A percentile compares a stretch with the other conserved stretches of the same genome.
These are phyloP conservation scores for Bactericera cockerelli DNA, from an alignment of 1,140 invertebrate genomes.

Conservation along the genomic window DNA sequence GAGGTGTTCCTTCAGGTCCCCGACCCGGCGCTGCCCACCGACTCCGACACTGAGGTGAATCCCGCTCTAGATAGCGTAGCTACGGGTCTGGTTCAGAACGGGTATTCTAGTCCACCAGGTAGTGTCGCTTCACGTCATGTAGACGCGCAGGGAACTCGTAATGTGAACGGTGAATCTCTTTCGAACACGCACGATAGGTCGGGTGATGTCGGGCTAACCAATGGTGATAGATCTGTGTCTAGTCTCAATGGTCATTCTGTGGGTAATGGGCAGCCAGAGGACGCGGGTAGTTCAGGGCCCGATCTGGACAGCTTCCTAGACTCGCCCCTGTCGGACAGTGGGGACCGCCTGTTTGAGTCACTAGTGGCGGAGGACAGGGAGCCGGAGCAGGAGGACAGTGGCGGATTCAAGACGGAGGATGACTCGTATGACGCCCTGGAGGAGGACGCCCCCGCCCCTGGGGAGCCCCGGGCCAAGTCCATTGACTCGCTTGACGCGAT, in stretches of 20 bases:
- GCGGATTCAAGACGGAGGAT: background rate
- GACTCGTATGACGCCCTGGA: background rate
- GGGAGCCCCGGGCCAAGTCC: background rate
- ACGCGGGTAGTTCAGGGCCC: background rate
- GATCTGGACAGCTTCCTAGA: background rate
- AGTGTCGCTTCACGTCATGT: too few species aligned
- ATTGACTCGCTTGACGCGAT: background rate
- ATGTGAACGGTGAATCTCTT: too few species aligned
- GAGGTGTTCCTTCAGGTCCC: slow-evolving; percentile 49
- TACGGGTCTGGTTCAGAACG: too few species aligned
- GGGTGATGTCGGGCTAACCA: too few species aligned
- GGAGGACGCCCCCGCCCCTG: background rate
- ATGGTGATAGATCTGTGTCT: too few species aligned
- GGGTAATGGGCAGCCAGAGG: too few species aligned
- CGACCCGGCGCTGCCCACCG: slow-evolving; percentile 38
- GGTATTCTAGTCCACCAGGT: background rate
- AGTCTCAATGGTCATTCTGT: too few species aligned
- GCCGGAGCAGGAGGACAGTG: background rate
- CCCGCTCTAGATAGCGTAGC: background rate
- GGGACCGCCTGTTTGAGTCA: background rate
- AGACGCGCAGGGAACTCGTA: too few species aligned
- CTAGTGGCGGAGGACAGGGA: background rate
- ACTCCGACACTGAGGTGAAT: slow-evolving; percentile 60
- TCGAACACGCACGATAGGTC: too few species aligned
- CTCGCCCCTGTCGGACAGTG: background rate